These are phyloP conservation scores for Brachionus plicatilis DNA, from an alignment of 1,140 invertebrate genomes.

Conservation along the genomic window DNA sequence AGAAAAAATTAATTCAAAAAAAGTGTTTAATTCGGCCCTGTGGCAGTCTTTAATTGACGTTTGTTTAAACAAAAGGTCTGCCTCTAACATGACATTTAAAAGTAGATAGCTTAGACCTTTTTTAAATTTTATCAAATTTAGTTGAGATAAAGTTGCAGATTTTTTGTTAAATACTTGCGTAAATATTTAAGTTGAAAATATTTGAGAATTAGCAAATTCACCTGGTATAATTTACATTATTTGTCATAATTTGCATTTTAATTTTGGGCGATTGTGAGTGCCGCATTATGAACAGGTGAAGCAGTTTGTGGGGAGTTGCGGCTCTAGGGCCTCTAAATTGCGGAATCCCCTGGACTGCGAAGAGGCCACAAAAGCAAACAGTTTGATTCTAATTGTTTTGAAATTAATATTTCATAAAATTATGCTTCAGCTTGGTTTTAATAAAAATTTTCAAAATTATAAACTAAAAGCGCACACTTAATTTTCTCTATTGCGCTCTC, in stretches of 20 bases:
- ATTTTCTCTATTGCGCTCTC: neutral
- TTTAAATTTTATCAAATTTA: neutral
- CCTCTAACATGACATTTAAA: neutral
- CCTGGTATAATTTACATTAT: neutral
- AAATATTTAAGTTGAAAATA: neutral
- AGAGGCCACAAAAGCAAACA: neutral
- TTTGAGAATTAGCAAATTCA: neutral
- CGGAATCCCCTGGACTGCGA: neutral
- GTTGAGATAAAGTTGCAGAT: neutral
- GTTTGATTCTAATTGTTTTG: neutral
- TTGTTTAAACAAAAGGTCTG: neutral
- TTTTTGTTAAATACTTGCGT: neutral
- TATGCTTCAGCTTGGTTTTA: neutral
- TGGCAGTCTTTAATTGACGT: neutral
- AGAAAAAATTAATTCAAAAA: neutral
- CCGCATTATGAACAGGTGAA: neutral
- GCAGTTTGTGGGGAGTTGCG: neutral
- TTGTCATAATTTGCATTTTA: neutral
- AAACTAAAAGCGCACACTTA: neutral
- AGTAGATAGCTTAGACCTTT: neutral
- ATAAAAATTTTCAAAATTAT: neutral
- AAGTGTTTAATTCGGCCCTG: neutral
- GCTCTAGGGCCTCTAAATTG: neutral
- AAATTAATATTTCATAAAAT: neutral
- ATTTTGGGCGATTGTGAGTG: too few species aligned